Base-by-base conservation (phyloP, 2,888 invertebrate species). In the Sisyra nigra region DNA sequence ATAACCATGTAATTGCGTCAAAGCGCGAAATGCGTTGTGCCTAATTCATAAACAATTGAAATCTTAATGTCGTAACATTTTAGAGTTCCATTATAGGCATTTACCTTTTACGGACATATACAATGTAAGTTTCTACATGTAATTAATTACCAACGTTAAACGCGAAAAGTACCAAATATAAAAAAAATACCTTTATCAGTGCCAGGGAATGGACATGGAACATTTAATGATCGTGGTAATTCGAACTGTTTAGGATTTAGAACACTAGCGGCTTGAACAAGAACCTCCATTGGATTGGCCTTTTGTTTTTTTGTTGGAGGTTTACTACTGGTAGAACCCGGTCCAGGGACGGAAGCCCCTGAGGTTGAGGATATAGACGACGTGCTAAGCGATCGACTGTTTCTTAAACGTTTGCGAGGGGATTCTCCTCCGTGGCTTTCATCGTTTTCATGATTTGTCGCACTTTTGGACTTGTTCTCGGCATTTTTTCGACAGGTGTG, bases 221-320 rank as follows among this genome's bases (percentile, higher is more conserved):
- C 65, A 49, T 74, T 72, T 65, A 91, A 72, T 54, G 89, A 86
- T 39, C 75, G 66, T 0, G 93, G 91, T 52, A 94, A 63, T 54
- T 86, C 82, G 62, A 93, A 94, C 63, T 93, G 89, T 51, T 73
- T 75, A 0, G 94, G 93, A 67, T 94, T 94, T 62, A 87, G 72
- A 46, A 83, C 67, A 50, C 76, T 76, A 2, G 91, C 92, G 0
- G 86, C 88, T 52, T 81, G 72, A 41, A 88, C 81, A 13, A 93
- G 65, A 35, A 81, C 70, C 53, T 85, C 80, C 58, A 93, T 70
- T 1, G 88, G 80, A 37, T 74, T 73, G 5, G 61, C 51, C 48
- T 67, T 69, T 35, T 59, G 56, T 48, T 67, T 66, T 53, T 70
- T 71, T 1, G 54, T 49, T 2, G 61, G 44, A 41, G 46, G 48